Base-by-base conservation (phyloP, 2,888 invertebrate species). In the Lycaena phlaeas region DNA sequence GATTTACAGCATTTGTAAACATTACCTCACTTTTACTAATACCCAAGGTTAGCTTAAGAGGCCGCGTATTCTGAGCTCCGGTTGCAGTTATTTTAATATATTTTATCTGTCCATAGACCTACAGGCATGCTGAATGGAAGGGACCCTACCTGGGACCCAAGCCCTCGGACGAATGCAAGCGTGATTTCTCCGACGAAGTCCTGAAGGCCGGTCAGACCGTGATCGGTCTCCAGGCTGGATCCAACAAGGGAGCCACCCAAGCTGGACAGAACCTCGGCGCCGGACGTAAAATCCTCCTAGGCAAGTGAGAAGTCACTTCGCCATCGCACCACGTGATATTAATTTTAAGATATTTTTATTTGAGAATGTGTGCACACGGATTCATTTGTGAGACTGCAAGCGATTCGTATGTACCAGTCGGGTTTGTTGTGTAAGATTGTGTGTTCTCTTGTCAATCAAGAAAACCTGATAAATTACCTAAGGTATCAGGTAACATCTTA, bases 231-330 rank as follows among this genome's bases (percentile, higher is more conserved):
- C 97, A 98, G 78, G 96, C 96, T 56, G 98, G 98, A 44, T 92
- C 91, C 72, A 98, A 98, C 90, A 96, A 97, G 84, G 97, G 97
- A 29, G 97, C 97, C 57, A 92, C 93, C 46, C 97, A 97, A 79
- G 90, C 95, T 17, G 97, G 97, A 17, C 90, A 90, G 72, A 97
- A 93, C 78, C 87, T 96, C 44, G 97, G 97, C 49, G 95, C 95
- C 52, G 90, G 92, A 57, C 92, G 95, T 68, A 95, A 95, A 77
- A 95, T 95, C 84, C 88, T 96, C 65, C 87, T 95, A 69, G 94
- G 94, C 87, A 95, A 96, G 90, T 95, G 89, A 89, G 64, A 57
- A 51, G 45, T 44, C 44, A 45, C 40, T 49, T 22, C 39, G 37
- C 36, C 49, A 53, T 45, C 54, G 53, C 63, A 59, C 53, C 64